A percentile compares a stretch with the other conserved stretches of the same genome.
phyloP scores from a whole-genome alignment of 2,888 invertebrate species.

The Aelia acuminata region DNA sequence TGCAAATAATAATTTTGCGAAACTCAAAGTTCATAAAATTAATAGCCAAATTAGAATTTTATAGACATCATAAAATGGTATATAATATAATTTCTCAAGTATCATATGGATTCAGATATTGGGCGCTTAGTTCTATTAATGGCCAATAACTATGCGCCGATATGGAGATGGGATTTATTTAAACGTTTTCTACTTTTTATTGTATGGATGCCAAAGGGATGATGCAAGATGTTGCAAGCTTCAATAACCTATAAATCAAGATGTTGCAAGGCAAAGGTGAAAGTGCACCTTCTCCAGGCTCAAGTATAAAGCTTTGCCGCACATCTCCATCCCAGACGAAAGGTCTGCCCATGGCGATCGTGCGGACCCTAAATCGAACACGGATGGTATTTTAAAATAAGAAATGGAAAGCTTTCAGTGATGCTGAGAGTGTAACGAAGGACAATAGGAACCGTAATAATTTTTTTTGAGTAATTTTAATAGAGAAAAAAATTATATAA shows the following conservation, averaged over 20 bases:
- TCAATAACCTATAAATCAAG: conserved; percentile 35
- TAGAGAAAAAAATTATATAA: too few relatives aligned
- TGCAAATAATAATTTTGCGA: neutral
- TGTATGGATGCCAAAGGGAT: conserved; percentile 1
- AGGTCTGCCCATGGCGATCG: conserved; percentile 20
- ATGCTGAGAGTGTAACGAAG: neutral
- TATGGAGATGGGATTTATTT: neutral
- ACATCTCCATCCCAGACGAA: neutral
- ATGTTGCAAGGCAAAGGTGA: conserved; percentile 11
- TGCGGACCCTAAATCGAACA: neutral
- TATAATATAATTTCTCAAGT: neutral
- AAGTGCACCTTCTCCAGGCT: conserved; percentile 12
- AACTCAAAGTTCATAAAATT: neutral
- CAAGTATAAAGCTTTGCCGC: conserved; percentile 4
- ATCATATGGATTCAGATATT: neutral
- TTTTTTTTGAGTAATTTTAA: too few relatives aligned
- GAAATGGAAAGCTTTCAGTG: neutral
- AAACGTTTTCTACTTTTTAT: conserved; percentile 19
- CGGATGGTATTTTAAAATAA: neutral
- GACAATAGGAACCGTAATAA: neutral
- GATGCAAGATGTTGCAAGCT: conserved; percentile 40
- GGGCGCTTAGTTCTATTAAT: neutral
- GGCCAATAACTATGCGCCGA: neutral
- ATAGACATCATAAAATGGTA: neutral
- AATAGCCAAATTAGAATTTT: neutral